These are phyloP conservation scores for Choristoneura rosaceana DNA, from an alignment of 2,888 invertebrate genomes.

Conservation along the genomic window DNA sequence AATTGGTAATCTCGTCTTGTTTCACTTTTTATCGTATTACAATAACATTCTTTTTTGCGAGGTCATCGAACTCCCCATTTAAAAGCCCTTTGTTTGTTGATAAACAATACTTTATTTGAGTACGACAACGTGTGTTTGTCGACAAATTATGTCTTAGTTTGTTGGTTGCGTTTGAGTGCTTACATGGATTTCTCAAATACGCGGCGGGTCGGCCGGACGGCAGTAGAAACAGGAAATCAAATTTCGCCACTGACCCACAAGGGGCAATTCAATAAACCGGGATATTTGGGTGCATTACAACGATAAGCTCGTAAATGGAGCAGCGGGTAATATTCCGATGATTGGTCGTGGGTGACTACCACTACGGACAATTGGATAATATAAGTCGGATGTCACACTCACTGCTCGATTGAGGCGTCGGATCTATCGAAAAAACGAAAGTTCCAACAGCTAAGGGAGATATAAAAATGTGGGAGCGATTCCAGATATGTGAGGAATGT, in stretches of 20 bases:
- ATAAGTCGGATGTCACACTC: slow-evolving; percentile 67
- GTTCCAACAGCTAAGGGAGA: slow-evolving; percentile 30
- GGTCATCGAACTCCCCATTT: slow-evolving; percentile 67
- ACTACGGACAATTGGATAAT: slow-evolving; percentile 64
- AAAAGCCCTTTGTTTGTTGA: slow-evolving; percentile 64
- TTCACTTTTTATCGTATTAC: slow-evolving; percentile 40
- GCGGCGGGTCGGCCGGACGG: slow-evolving; percentile 43
- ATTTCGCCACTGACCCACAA: slow-evolving; percentile 57
- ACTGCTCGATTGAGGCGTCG: slow-evolving; percentile 56
- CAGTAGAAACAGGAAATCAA: slow-evolving; percentile 65
- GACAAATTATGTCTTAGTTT: slow-evolving; percentile 52
- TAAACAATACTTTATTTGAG: slow-evolving; percentile 68
- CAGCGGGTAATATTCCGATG: slow-evolving; percentile 62
- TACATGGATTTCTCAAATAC: slow-evolving; percentile 40
- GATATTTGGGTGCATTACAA: slow-evolving; percentile 62
- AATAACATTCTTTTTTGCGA: slow-evolving; percentile 61
- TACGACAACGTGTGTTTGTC: slow-evolving; percentile 57
- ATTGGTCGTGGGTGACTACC: slow-evolving; percentile 53
- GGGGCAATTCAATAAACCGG: slow-evolving; percentile 57
- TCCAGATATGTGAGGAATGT: slow-evolving; percentile 59
- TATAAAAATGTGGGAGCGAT: slow-evolving; percentile 45
- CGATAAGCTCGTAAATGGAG: slow-evolving; percentile 70
- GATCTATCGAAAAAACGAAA: slow-evolving; percentile 45
- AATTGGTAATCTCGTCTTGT: slow-evolving; percentile 57
- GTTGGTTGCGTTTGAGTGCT: slow-evolving; percentile 20